Evolutionary conservation across 2,797 vertebrate species (phyloP), one percentile per base, ranked within the genome.

Genomic region (Sebastes hubbsi): DNA sequence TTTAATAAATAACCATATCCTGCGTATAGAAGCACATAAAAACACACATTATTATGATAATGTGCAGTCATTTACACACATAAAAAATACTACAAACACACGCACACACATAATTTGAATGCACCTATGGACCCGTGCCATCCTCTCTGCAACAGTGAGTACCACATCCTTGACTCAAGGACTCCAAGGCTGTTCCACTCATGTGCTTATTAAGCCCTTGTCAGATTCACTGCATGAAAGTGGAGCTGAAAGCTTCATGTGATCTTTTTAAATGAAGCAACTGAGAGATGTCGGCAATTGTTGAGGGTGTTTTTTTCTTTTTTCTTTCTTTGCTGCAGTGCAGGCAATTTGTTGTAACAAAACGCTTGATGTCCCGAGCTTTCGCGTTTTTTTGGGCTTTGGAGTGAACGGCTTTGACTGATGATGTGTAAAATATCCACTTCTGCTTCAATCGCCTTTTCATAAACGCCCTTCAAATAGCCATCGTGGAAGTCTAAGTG

Each of bases 371-470:
- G 83, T 85, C 46, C 61, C 2, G 3, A 59, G 71, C 60, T 27
- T 85, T 88, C 18, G 38, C n/a, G 11, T 77, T 32, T 22, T 78
- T 22, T 79, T 22, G 20, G 32, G 74, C 73, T 83, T 56, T 2
- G 22, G 65, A 78, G 66, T 42, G 68, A 77, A n/a, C 14, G 69
- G 61, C 67, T 61, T 71, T 75, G 84, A 81, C 81, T 70, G 86
- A 83, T 77, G 77, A 81, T 85, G 80, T 88, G 87, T 80, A 83
- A 90, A 90, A 92, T 86, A 87, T 82, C 84, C 82, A 82, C 84
- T 86, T 88, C 46, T 87, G 81, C 73, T 80, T 90, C 84, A 72
- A 54, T 83, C 49, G 56, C 36, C 65, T 79, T 78, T 81, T 85
- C 81, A 83, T 84, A 77, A 89, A 84, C 5, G 29, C 79, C 74